phyloP scores from a whole-genome alignment of 2,113 vertebrate species.

The Fulmarus glacialis region DNA sequence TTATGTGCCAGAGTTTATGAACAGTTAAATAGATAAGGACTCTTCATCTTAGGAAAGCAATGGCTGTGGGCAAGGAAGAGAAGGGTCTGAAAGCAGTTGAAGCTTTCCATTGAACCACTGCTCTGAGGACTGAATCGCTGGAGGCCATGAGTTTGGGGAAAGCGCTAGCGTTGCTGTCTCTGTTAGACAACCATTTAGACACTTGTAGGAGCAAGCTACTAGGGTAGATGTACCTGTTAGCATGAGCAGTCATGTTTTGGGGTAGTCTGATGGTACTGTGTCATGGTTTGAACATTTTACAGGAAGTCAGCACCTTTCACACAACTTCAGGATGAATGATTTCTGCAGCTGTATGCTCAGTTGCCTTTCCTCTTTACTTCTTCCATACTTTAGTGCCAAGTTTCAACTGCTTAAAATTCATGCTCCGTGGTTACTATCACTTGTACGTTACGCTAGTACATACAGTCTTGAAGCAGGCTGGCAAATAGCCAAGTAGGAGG shows the following conservation, averaged over 20 bases:
- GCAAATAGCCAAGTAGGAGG: background rate
- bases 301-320: background rate
- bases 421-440: background rate
- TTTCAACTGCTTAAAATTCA: background rate
- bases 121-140: background rate
- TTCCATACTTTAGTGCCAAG: background rate
- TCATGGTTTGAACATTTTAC: background rate
- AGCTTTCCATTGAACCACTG: background rate
- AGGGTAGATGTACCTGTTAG: background rate
- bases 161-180: accelerated
- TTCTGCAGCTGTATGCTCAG: background rate
- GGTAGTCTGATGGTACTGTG: background rate
- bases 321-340: background rate
- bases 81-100: background rate
- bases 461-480: background rate
- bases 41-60: background rate
- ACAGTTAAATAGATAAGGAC: background rate
- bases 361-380: background rate
- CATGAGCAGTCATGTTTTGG: background rate
- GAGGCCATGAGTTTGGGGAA: background rate
- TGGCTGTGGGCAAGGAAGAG: background rate
- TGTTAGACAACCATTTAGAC: background rate
- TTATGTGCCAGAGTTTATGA: background rate
- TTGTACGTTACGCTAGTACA: background rate
- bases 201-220: background rate